phyloP scores from a whole-genome alignment of 2,888 invertebrate genomes.

The Drosophila meridionalis region DNA sequence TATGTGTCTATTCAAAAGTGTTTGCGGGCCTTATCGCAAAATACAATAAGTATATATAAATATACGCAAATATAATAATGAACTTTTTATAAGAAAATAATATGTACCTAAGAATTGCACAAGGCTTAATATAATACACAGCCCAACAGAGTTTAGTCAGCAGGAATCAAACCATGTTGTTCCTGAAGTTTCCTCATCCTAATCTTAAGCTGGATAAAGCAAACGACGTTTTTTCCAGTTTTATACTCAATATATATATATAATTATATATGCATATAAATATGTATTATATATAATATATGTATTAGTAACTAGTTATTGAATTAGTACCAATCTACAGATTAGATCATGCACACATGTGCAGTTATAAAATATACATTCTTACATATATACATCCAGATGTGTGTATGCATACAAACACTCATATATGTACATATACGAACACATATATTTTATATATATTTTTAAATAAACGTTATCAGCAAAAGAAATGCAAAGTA shows the following conservation, averaged over 20 bases:
- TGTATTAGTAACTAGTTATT: not conserved
- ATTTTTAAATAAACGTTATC: not conserved
- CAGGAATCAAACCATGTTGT: not conserved
- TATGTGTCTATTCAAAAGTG: not conserved
- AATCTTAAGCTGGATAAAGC: not conserved
- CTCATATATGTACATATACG: not conserved
- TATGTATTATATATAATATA: not conserved
- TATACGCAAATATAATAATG: not conserved
- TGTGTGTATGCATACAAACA: not conserved
- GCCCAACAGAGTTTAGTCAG: not conserved
- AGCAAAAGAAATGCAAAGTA: constrained; percentile 1
- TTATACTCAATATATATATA: not conserved
- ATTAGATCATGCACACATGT: not conserved
- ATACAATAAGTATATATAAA: not conserved
- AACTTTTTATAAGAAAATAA: not conserved
- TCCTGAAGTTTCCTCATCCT: not conserved
- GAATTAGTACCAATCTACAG: not conserved
- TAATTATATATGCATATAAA: not conserved
- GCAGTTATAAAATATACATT: not conserved
- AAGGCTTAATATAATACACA: not conserved
- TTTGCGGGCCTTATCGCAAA: not conserved
- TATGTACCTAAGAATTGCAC: not conserved
- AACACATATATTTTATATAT: not conserved
- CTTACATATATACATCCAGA: not conserved
- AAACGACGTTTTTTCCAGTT: not conserved